Evolutionary conservation across 2,797 vertebrate species (phyloP).

Genomic region (Dermochelys coriacea): DNA sequence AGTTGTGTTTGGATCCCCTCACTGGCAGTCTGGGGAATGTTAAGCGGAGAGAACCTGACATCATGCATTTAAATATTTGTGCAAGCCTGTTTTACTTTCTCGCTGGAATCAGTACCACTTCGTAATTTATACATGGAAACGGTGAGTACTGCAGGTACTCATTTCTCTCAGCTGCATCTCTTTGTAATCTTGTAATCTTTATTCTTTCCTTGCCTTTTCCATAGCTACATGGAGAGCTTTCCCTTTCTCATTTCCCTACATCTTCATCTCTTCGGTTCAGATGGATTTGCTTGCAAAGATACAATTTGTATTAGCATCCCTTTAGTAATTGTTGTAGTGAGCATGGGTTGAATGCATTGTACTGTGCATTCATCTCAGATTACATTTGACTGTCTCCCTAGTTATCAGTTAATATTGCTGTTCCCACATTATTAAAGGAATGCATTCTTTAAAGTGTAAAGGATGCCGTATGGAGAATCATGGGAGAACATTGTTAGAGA

Average conservation of each 20-base stretch:
- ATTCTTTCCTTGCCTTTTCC: neutral
- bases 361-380: neutral
- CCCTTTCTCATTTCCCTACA: neutral
- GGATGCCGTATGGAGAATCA: neutral
- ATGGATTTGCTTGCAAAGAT: neutral
- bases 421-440: neutral
- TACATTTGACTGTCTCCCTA: neutral
- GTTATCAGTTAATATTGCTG: neutral
- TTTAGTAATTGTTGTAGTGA: neutral
- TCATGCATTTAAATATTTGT: neutral
- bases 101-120: neutral
- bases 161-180: neutral
- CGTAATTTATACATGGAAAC: neutral
- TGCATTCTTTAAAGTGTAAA: neutral
- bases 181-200: neutral
- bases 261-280: neutral
- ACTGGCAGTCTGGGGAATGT: neutral
- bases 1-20: neutral
- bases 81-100: neutral
- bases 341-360: neutral
- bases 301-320: neutral
- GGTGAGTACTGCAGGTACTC: neutral
- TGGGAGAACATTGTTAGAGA: neutral
- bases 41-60: neutral
- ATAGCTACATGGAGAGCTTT: neutral